These are phyloP conservation scores for Pseudanteris insignis DNA, from an alignment of 2,888 invertebrate genomes.

Conservation along the genomic window DNA sequence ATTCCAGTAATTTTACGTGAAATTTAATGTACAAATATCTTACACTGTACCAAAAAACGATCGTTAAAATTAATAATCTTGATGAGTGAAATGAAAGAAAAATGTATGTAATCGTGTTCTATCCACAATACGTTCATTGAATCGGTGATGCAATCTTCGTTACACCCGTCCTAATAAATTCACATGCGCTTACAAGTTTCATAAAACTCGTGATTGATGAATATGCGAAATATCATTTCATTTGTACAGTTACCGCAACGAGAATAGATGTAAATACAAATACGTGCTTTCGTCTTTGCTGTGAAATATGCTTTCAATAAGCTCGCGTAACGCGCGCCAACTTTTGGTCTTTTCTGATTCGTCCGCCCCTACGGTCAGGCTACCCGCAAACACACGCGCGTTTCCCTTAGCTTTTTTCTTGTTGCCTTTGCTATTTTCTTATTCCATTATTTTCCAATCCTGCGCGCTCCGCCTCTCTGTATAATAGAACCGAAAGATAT, in stretches of 20 bases:
- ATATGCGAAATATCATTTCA: conserved; percentile 30
- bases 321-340: conserved; percentile 27
- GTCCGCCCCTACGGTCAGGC: conserved; percentile 6
- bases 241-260: conserved; percentile 29
- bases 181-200: conserved; percentile 7
- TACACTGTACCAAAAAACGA: no score
- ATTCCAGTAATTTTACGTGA: no score
- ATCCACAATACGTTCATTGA: background rate
- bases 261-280: conserved; percentile 38
- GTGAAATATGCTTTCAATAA: conserved; percentile 41
- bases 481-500: conserved; percentile 14
- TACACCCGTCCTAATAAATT: background rate
- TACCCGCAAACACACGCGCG: conserved; percentile 4
- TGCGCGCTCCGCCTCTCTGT: no score
- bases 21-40: no score
- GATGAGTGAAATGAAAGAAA: no score
- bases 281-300: conserved; percentile 35
- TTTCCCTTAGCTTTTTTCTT: no score
- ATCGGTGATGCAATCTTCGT: background rate
- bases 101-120: no score
- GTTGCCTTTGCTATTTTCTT: no score
- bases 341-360: conserved; percentile 24
- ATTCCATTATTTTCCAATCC: conserved; percentile 1
- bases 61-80: no score
- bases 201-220: conserved; percentile 32